Conservation (phyloP, 1,140 invertebrate genomes). For the Copidosoma floridanum region DNA sequence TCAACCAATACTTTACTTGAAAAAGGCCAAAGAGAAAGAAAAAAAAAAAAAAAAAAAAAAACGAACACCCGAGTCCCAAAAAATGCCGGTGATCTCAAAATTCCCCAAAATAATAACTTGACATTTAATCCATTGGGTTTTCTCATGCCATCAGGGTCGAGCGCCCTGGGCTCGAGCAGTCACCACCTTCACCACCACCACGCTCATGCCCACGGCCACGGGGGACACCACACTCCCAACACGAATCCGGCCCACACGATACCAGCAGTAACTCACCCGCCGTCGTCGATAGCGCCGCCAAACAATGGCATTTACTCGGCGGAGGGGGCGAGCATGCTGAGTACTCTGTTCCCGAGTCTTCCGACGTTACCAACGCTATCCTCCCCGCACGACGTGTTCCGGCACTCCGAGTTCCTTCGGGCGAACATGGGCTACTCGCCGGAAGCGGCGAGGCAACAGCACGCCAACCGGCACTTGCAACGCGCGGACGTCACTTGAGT, state of each 20-base stretch:
- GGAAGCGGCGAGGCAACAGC: conserved; percentile 38
- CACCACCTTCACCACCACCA: conserved; percentile 24
- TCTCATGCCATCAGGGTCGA: conserved; percentile 26
- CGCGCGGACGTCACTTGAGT: conserved; percentile 39
- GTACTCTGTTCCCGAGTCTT: conserved; percentile 40
- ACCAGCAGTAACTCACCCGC: conserved; percentile 6
- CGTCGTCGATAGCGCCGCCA: conserved; percentile 30
- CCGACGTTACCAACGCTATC: conserved; percentile 39
- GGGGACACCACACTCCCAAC: neutral
- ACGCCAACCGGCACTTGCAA: conserved; percentile 35
- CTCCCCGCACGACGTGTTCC: conserved; percentile 41
- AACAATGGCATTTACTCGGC: conserved; percentile 42
- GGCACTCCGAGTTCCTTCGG: conserved; percentile 42
- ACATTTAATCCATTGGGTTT: conserved; percentile 11
- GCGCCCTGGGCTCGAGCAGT: conserved; percentile 27
- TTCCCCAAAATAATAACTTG: neutral
- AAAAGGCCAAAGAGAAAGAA: no score
- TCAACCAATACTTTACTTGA: no score
- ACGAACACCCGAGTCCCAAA: no score
- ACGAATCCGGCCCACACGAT: conserved; percentile 16
- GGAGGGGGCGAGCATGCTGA: conserved; percentile 42
- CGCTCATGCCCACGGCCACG: neutral
- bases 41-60: no score
- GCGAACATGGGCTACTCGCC: conserved; percentile 42
- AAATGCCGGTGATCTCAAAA: no score